Evolutionary conservation across 2,797 vertebrate species (phyloP).

Genomic region (Labroides dimidiatus): DNA sequence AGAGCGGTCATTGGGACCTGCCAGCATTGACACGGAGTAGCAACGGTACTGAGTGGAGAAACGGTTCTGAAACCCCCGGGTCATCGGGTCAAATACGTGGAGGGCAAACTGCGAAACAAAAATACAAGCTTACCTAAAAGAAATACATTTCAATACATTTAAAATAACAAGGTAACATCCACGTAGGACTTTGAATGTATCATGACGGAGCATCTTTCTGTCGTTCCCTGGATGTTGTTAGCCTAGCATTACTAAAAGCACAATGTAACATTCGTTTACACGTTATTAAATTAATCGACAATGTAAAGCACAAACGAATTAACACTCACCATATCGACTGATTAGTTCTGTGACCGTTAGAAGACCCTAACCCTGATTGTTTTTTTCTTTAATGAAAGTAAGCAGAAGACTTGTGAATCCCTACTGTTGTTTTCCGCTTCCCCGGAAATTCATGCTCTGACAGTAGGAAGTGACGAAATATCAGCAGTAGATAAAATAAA

Average conservation of each 20-base stretch:
- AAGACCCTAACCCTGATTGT: background rate
- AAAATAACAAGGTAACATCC: fast-evolving
- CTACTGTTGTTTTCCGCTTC: conserved; percentile 64
- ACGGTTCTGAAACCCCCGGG: conserved; percentile 95
- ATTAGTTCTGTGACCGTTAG: background rate
- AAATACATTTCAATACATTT: background rate
- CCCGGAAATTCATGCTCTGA: conserved; percentile 55
- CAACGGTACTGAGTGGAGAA: conserved; percentile 99
- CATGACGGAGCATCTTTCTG: conserved; percentile 77
- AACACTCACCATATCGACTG: conserved; percentile 74
- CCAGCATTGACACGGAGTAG: conserved; percentile 98
- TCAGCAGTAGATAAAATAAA: background rate
- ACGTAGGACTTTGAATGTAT: background rate
- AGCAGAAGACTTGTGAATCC: background rate
- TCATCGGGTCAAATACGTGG: conserved; percentile 89
- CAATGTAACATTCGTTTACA: background rate
- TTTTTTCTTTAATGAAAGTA: background rate
- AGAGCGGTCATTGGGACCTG: conserved; percentile 97
- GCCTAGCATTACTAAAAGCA: conserved; percentile 26
- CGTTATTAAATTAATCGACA: background rate
- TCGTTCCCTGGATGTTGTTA: conserved; percentile 38
- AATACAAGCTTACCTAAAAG: background rate
- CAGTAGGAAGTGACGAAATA: conserved; percentile 64
- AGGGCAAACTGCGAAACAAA: conserved; percentile 81
- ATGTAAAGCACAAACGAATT: fast-evolving